A percentile compares a stretch with the other conserved stretches of the same genome.
phyloP scores from a whole-genome alignment of 1,140 invertebrate genomes.

The Berghia stephanieae region DNA sequence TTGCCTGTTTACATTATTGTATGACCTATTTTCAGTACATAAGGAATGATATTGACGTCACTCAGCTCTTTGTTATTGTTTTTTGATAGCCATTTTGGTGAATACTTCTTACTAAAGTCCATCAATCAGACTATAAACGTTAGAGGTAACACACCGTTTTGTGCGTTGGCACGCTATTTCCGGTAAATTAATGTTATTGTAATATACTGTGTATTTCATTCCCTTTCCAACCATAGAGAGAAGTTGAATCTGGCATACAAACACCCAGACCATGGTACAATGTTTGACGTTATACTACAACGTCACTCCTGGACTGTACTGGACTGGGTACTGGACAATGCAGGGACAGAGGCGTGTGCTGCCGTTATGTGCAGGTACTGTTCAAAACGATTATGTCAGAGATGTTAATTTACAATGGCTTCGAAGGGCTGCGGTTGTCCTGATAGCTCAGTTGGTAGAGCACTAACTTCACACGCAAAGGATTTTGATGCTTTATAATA shows the following conservation, averaged over 20 bases:
- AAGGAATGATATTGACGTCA: too few relatives aligned
- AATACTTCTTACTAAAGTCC: too few relatives aligned
- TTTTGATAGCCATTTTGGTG: too few relatives aligned
- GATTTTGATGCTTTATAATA: too few relatives aligned
- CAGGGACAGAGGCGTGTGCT: background rate
- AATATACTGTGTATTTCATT: background rate
- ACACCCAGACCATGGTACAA: constrained; percentile 9
- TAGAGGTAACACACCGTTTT: too few relatives aligned
- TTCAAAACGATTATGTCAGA: background rate
- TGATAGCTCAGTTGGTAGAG: too few relatives aligned
- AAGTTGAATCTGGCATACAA: constrained; percentile 8
- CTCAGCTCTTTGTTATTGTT: too few relatives aligned
- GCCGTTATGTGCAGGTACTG: background rate
- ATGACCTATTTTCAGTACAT: background rate
- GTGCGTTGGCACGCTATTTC: too few relatives aligned
- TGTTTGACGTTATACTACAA: constrained; percentile 27
- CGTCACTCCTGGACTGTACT: constrained; percentile 13
- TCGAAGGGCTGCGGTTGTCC: too few relatives aligned
- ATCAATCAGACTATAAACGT: too few relatives aligned
- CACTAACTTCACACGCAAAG: too few relatives aligned
- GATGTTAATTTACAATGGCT: background rate
- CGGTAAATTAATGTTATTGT: background rate
- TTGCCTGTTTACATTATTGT: too few relatives aligned
- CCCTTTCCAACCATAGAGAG: background rate
- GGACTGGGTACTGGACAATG: constrained; percentile 15